Evolutionary conservation across 2,888 invertebrate genomes (phyloP).

Genomic region (Boloria selene): DNA sequence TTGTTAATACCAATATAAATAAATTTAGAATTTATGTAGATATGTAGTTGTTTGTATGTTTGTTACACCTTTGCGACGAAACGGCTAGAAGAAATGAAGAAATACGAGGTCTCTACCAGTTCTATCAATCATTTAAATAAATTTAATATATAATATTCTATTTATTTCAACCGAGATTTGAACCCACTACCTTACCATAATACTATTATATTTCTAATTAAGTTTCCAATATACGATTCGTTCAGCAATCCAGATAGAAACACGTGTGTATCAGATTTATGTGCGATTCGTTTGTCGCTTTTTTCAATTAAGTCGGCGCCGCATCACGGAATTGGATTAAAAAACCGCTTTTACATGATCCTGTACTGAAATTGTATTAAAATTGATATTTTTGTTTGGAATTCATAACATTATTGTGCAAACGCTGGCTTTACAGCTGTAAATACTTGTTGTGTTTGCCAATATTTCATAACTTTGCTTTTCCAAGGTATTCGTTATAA

Average conservation of each 20-base stretch:
- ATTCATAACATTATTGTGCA: neutral
- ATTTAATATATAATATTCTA: too few species aligned
- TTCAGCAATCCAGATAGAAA: conserved; percentile 1
- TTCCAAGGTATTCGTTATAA: too few species aligned
- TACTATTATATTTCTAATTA: neutral
- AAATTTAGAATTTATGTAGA: too few species aligned
- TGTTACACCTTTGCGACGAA: too few species aligned
- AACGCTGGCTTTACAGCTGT: neutral
- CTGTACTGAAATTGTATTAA: conserved; percentile 9
- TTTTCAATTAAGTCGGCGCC: conserved; percentile 34
- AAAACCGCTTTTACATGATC: conserved; percentile 19
- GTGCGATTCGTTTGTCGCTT: conserved; percentile 28
- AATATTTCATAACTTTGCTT: too few species aligned
- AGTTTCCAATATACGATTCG: neutral
- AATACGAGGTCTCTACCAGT: too few species aligned
- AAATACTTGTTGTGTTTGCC: neutral
- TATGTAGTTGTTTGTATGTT: too few species aligned
- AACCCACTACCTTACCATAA: neutral
- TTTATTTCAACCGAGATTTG: too few species aligned
- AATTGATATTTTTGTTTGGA: conserved; percentile 1
- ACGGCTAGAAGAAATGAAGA: too few species aligned
- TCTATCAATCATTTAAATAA: too few species aligned
- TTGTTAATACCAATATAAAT: too few species aligned
- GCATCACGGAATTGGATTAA: conserved; percentile 29
- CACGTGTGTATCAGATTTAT: conserved; percentile 35